Evolutionary conservation across 2,113 vertebrate species (phyloP).

Genomic region (Heteronetta atricapilla): DNA sequence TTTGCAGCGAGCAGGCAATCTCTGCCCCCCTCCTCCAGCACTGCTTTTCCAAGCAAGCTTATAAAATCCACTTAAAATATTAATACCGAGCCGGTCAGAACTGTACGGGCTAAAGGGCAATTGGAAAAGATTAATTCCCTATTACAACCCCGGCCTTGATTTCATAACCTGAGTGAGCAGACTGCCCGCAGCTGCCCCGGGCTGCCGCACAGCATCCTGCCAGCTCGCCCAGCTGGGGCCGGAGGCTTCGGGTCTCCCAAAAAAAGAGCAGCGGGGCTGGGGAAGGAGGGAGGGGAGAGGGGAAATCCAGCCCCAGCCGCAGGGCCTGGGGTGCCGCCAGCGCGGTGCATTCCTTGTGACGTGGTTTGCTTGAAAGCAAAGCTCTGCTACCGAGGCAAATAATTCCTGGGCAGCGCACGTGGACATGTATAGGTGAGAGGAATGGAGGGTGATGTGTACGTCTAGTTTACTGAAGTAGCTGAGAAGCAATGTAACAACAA

Average conservation of each 20-base stretch:
- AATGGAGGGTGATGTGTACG: background rate
- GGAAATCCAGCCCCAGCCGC: slow-evolving; percentile 1
- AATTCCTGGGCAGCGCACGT: background rate
- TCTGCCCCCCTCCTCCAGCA: background rate
- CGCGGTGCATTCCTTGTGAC: background rate
- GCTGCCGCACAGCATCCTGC: background rate
- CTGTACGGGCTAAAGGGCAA: slow-evolving; percentile 10
- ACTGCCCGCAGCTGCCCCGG: background rate
- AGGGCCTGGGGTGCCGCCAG: background rate
- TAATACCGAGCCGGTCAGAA: slow-evolving; percentile 11
- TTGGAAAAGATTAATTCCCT: slow-evolving; percentile 31
- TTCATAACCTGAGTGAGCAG: background rate
- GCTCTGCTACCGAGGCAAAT: background rate
- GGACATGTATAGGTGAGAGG: background rate
- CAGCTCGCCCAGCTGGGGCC: slow-evolving; percentile 11
- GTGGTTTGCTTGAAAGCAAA: background rate
- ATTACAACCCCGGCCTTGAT: background rate
- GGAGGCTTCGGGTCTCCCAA: too few relatives aligned
- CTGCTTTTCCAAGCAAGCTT: slow-evolving; percentile 15
- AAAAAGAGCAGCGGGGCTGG: background rate
- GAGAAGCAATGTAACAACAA: background rate
- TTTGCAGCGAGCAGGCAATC: background rate
- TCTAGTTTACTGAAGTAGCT: background rate
- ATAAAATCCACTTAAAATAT: slow-evolving; percentile 47
- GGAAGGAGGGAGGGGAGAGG: background rate